Percentiles rank a stretch among this genome's conserved stretches.
Conservation (phyloP, 2,113 vertebrate species). For the Dicaeum eximium region DNA sequence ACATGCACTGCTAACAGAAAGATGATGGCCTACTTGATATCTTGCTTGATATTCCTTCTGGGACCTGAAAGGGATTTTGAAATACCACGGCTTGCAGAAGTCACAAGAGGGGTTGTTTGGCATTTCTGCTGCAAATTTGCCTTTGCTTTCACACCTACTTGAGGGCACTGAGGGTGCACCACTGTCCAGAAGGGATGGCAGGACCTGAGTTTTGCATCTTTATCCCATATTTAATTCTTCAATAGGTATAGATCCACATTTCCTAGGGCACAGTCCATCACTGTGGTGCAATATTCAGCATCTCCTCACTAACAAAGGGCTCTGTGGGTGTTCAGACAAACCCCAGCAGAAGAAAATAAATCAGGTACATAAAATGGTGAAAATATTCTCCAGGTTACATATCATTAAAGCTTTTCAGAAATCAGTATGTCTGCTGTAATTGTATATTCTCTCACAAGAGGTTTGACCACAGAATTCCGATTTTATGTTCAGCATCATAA, state of each 20-base stretch:
- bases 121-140: neutral
- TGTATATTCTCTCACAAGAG: neutral
- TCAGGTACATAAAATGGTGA: neutral
- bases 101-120: neutral
- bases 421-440: neutral
- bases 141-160: neutral
- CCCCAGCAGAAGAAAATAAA: neutral
- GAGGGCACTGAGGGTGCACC: neutral
- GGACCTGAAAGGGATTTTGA: neutral
- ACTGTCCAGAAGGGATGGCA: neutral
- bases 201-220: neutral
- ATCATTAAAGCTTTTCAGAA: neutral
- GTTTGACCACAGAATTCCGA: neutral
- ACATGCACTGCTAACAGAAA: neutral
- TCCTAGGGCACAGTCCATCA: neutral
- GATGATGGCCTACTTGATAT: neutral
- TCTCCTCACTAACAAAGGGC: neutral
- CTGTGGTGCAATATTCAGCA: neutral
- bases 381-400: neutral
- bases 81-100: neutral
- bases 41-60: neutral
- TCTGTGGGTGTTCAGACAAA: neutral
- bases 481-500: neutral
- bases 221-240: neutral
- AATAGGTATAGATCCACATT: neutral